Base-by-base conservation (phyloP, 2,888 invertebrate species). In the Hyppa rectilinea region DNA sequence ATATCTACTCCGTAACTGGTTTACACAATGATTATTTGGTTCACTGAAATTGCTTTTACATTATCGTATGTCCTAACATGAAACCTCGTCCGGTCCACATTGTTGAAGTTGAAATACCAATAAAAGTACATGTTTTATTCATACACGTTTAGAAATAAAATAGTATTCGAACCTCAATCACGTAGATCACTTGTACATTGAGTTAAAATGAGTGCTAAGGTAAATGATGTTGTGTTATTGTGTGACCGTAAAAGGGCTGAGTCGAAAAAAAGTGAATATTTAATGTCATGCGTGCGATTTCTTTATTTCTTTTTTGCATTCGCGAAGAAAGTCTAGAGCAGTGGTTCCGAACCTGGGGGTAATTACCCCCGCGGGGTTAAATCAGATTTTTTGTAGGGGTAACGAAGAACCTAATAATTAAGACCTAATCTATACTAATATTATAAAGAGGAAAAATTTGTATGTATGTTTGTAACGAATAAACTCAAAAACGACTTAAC, bases 21-120 rank as follows among this genome's bases (percentile, higher is more conserved):
- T 88, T 88, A 82, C 91, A 84, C 89, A 89, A 89, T 85, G 72
- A 68, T 82, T 88, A 87, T 90, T 86, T 87, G 88, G 88, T 87
- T 88, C 88, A 89, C 82, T 90, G 90, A 87, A 87, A 83, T 87
- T 87, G 82, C 84, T 85, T 82, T 85, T 87, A 77, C 77, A 77
- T 60, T 70, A 64, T 67, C 65, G 75, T 80, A 73, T 88, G 88
- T 87, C 83, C 78, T 75, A 85, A 87, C 81, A 66, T 83, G 85
- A 85, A 86, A 85, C 76, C 67, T 85, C 86, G 88, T 90, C 89
- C 91, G 89, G 72, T 90, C 87, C 78, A 86, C 87, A 88, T 90
- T 83, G 80, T 85, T 76, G 80, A 85, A 85, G 85, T 87, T 84
- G 83, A 84, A 89, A 87, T 87, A 85, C 81, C 85, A 83, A 88